phyloP scores from a whole-genome alignment of 2,113 vertebrate species.

The Zosterops hypoxanthus region DNA sequence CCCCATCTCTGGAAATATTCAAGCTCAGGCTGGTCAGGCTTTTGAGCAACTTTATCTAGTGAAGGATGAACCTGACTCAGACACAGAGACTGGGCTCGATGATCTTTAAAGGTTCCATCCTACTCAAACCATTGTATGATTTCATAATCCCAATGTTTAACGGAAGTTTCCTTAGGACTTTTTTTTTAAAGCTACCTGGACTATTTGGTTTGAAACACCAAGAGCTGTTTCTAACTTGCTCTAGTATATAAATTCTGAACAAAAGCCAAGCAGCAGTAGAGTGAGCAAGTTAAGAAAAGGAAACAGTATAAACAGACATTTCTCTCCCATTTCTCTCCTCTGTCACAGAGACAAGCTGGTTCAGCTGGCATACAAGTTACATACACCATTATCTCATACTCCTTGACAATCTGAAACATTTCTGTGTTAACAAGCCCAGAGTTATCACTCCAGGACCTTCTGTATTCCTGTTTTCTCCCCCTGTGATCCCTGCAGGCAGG shows the following conservation, averaged over 20 bases:
- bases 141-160: neutral
- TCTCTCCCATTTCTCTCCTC: neutral
- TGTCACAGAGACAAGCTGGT: neutral
- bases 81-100: neutral
- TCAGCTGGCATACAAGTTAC: neutral
- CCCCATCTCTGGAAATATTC: neutral
- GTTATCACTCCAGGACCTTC: neutral
- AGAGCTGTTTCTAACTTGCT: neutral
- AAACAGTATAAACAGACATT: neutral
- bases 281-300: neutral
- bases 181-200: neutral
- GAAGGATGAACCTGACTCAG: neutral
- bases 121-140: neutral
- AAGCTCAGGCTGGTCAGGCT: neutral
- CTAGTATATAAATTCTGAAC: neutral
- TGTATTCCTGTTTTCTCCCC: neutral
- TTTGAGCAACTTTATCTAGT: neutral
- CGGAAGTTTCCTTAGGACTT: neutral
- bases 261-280: neutral
- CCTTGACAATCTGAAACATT: neutral
- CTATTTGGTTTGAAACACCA: neutral
- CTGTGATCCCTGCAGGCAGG: neutral
- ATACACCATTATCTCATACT: neutral
- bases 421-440: neutral
- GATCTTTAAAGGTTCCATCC: neutral